Conservation (phyloP, 2,113 vertebrate genomes). For the Delphinapterus leucas region DNA sequence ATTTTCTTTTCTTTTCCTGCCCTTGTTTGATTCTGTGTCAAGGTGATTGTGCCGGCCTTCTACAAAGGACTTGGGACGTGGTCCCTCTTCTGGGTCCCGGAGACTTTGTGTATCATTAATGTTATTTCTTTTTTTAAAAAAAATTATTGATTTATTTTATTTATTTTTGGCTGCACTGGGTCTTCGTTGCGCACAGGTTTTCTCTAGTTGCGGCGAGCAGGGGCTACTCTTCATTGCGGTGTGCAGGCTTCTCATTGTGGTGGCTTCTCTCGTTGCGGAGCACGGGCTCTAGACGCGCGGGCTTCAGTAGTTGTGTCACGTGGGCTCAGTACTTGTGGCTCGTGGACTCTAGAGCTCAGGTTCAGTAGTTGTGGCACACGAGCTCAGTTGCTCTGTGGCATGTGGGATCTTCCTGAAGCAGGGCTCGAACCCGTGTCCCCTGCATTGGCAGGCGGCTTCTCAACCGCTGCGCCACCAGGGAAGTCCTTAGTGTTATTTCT, state of each 20-base stretch:
- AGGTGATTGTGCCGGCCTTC: background rate
- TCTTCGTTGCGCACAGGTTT: background rate
- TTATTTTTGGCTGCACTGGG: background rate
- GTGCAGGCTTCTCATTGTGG: background rate
- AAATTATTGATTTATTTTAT: accelerated
- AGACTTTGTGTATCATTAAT: background rate
- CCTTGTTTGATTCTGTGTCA: background rate
- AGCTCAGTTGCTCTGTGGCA: no score
- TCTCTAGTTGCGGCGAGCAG: accelerated
- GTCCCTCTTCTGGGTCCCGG: background rate
- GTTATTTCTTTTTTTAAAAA: no score
- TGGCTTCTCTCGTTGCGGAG: accelerated
- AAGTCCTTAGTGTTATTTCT: background rate
- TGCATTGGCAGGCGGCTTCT: no score
- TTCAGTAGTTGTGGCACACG: no score
- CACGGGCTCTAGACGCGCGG: accelerated
- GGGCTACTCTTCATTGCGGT: accelerated
- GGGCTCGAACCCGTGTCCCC: background rate
- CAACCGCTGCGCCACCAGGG: background rate
- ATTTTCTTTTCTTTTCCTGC: background rate
- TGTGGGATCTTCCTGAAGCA: background rate
- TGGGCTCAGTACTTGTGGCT: background rate
- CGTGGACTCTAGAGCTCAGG: no score
- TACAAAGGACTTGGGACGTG: background rate
- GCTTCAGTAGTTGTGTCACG: background rate